Evolutionary conservation across 2,888 invertebrate species (phyloP), one percentile per base, ranked within the genome.

Genomic region (Clistopyga incitator): DNA sequence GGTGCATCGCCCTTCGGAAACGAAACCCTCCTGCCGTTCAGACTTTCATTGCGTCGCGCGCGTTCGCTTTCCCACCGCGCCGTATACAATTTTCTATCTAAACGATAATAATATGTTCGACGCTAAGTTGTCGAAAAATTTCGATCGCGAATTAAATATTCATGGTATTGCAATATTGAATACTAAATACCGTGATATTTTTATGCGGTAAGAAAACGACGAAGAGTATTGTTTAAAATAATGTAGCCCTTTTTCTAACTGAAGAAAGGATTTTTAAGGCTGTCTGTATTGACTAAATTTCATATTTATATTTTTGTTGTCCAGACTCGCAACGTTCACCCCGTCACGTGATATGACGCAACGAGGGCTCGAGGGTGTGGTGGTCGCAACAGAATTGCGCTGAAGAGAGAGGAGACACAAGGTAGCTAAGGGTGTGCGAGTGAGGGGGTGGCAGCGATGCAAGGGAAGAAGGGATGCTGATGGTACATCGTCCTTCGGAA

Each of bases 401-500:
- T 38, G 50, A 25, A 65, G 75, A 34, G 56, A 47, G 74, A 45
- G 18, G 47, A 72, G 13, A 47, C n/a, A 34, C 34, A 72, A 20
- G 18, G 76, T 74, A 72, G 61, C 45, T 4, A 23, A 50, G n/a
- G n/a, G 76, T 25, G 59, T 42, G 45, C 34, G 45, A 59, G 61
- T 56, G 18, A 52, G 38, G 8, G 11, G 85, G 87, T 84, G 84
- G 85, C 82, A 87, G 86, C 89, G 86, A 85, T 88, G 88, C 88
- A 87, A 85, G 87, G 90, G 87, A 88, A 86, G 84, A 77, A 84
- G 80, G 75, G 87, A 38, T 10, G 38, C 87, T 88, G 87, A 86
- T 89, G 87, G 91, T 92, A 91, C 91, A 92, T 92, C 91, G 91
- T 90, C 91, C 90, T 90, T 89, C 89, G 29, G 29, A 29, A 74